Conservation (phyloP, 2,113 vertebrate genomes). For the Ploceus nigricollis region DNA sequence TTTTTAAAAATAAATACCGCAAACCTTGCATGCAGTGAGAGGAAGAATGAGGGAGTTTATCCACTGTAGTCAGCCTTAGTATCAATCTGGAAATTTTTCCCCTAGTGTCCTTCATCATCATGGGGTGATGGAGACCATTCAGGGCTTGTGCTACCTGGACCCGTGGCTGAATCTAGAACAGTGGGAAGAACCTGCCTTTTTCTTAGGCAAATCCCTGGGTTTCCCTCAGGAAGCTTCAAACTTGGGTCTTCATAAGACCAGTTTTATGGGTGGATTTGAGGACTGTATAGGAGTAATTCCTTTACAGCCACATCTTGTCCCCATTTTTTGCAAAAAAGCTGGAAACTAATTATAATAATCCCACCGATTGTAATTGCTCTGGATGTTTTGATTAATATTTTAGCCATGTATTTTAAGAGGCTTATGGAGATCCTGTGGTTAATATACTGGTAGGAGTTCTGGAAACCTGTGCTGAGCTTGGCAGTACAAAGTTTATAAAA, state of each 20-base stretch:
- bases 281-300: not conserved
- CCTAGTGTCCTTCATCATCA: not conserved
- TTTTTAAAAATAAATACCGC: not conserved
- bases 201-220: accelerated
- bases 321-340: not conserved
- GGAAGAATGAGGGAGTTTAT: not conserved
- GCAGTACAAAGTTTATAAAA: not conserved
- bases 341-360: not conserved
- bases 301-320: not conserved
- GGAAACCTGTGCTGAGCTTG: constrained; percentile 4
- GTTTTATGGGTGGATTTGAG: not conserved
- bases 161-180: not conserved
- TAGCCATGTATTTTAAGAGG: not conserved
- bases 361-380: not conserved
- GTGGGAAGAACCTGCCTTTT: not conserved
- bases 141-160: not conserved
- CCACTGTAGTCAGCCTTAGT: not conserved
- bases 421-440: not conserved
- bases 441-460: not conserved
- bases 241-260: not conserved
- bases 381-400: constrained; percentile 8
- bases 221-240: not conserved
- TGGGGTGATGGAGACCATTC: accelerated
- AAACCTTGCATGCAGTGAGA: not conserved
- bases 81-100: not conserved